phyloP scores from a whole-genome alignment of 1,140 invertebrate genomes.

The Mamestra configurata region DNA sequence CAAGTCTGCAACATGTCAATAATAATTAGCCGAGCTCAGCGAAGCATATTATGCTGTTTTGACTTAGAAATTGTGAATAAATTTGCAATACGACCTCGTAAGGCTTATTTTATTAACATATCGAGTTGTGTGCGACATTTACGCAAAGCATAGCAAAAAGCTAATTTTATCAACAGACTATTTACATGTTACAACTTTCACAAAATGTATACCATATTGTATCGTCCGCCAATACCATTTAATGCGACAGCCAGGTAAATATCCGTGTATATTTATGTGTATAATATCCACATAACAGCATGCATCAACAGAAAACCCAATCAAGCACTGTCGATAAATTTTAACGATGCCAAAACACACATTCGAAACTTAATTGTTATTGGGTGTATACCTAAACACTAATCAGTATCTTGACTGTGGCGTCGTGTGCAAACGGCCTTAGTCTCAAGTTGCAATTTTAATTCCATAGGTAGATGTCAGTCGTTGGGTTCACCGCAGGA shows the following conservation, averaged over 20 bases:
- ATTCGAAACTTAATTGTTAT: conserved; percentile 19
- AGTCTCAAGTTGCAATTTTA: conserved; percentile 51
- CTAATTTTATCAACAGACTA: conserved; percentile 15
- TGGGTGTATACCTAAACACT: not conserved
- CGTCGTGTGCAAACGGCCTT: conserved; percentile 21
- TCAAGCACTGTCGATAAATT: conserved; percentile 2
- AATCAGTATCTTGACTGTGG: not conserved
- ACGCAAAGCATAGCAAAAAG: conserved; percentile 23
- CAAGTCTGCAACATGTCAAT: conserved; percentile 38
- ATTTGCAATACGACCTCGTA: conserved; percentile 32
- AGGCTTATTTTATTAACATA: conserved; percentile 34
- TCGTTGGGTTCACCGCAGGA: conserved; percentile 39
- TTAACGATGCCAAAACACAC: conserved; percentile 19
- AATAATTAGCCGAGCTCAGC: conserved; percentile 33
- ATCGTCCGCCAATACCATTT: not conserved
- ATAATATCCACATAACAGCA: not conserved
- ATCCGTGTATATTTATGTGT: not conserved
- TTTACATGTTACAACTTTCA: not conserved
- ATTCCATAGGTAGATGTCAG: conserved; percentile 41
- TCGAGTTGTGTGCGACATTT: conserved; percentile 11
- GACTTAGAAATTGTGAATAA: conserved; percentile 48
- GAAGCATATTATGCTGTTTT: conserved; percentile 32
- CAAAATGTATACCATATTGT: conserved; percentile 4
- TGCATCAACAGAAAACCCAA: conserved; percentile 21
- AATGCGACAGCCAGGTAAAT: conserved; percentile 7